Conservation (phyloP, 2,113 vertebrate species). For the Hyaena hyaena region DNA sequence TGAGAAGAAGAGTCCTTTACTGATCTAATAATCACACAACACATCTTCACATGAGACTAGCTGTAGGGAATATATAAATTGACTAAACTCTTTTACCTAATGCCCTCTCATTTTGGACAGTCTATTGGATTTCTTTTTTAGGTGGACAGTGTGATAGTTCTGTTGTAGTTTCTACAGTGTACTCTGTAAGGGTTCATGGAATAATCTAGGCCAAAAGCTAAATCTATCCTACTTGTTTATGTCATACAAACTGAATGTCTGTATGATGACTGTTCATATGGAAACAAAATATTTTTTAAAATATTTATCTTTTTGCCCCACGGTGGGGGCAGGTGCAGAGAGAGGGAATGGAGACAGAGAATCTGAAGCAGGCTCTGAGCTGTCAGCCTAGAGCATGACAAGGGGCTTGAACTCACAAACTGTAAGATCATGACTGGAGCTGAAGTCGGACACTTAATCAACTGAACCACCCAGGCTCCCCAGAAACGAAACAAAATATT, state of each 20-base stretch:
- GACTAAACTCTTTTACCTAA: slow-evolving; percentile 2
- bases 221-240: slow-evolving; percentile 50
- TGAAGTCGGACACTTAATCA: no score
- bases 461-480: no score
- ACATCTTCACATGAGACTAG: neutral
- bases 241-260: slow-evolving; percentile 48
- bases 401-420: no score
- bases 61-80: neutral
- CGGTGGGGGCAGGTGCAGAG: no score
- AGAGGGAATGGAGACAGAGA: no score
- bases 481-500: slow-evolving; percentile 78
- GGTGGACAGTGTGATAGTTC: neutral
- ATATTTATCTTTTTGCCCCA: no score
- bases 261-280: slow-evolving; percentile 70
- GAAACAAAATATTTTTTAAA: no score
- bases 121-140: neutral
- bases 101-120: neutral
- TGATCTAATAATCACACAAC: neutral
- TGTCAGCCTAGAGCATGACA: no score
- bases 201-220: slow-evolving; percentile 54
- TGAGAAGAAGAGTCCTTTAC: neutral
- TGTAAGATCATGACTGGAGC: no score
- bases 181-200: neutral
- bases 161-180: slow-evolving; percentile 34
- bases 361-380: no score